Evolutionary conservation across 2,113 vertebrate species (phyloP).

Genomic region (Cyanoliseus patagonus): DNA sequence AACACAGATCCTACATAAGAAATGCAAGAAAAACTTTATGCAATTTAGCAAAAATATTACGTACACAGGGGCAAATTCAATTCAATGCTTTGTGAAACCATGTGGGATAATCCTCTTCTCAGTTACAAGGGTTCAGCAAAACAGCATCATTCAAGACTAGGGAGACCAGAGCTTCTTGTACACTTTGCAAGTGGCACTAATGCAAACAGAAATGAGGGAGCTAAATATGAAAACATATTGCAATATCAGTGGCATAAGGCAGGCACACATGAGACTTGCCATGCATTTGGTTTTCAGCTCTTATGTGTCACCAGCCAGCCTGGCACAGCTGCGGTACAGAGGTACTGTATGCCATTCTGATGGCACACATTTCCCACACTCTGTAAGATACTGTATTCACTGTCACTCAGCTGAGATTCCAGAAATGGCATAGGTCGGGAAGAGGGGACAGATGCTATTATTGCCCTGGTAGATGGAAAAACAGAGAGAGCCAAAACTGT

Average conservation of each 20-base stretch:
- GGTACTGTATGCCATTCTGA: neutral
- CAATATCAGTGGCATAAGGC: neutral
- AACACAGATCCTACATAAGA: neutral
- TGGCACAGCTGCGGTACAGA: constrained; percentile 26
- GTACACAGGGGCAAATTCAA: neutral
- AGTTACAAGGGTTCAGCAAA: neutral
- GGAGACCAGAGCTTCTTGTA: neutral
- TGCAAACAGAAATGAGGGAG: neutral
- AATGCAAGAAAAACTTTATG: neutral
- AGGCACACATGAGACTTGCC: neutral
- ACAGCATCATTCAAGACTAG: neutral
- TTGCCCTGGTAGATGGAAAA: neutral
- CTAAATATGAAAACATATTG: neutral
- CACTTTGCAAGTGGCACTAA: neutral
- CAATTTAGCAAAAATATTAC: neutral
- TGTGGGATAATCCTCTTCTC: neutral
- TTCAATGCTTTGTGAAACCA: neutral
- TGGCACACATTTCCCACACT: neutral
- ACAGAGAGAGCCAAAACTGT: neutral
- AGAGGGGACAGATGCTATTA: neutral
- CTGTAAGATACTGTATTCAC: neutral
- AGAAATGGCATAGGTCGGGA: neutral
- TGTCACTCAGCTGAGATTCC: neutral
- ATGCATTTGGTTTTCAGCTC: neutral
- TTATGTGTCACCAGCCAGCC: neutral